Percentiles rank a stretch among this genome's conserved stretches.
These are phyloP conservation scores for Oreochromis aureus DNA, from an alignment of 2,113 vertebrate species.

Conservation along the genomic window DNA sequence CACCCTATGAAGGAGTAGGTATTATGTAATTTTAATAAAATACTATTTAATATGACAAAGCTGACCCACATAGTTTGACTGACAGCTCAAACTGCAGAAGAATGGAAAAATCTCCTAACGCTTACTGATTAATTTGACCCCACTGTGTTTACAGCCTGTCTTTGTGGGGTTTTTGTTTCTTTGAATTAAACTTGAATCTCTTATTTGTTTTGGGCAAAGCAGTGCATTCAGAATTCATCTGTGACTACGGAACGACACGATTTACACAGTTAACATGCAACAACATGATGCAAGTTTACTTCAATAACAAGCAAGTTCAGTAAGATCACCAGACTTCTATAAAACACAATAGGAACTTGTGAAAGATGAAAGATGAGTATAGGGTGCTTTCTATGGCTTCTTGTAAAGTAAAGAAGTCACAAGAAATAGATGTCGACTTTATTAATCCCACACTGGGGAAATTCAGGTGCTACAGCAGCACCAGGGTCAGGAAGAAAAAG, in stretches of 20 bases:
- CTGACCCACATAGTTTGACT: not conserved
- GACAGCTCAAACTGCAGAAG: not conserved
- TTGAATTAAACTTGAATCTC: not conserved
- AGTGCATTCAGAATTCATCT: not conserved
- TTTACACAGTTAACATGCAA: not conserved
- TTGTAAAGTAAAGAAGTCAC: not conserved
- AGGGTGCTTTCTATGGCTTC: not conserved
- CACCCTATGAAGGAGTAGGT: not conserved
- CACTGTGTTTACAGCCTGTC: not conserved
- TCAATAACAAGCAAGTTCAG: not conserved
- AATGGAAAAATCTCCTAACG: not conserved
- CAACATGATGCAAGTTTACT: not conserved
- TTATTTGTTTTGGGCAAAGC: not conserved
- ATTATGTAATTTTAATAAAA: not conserved
- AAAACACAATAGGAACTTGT: not conserved
- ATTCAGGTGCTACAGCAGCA: not conserved
- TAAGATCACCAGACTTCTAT: not conserved
- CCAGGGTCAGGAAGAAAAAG: not conserved
- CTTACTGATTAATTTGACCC: not conserved
- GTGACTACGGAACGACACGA: not conserved
- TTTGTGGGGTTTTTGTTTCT: not conserved
- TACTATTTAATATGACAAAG: not conserved
- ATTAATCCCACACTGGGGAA: not conserved
- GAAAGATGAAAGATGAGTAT: not conserved
- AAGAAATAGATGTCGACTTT: not conserved